phyloP scores from a whole-genome alignment of 2,113 vertebrate species.

The Phocoena sinus region DNA sequence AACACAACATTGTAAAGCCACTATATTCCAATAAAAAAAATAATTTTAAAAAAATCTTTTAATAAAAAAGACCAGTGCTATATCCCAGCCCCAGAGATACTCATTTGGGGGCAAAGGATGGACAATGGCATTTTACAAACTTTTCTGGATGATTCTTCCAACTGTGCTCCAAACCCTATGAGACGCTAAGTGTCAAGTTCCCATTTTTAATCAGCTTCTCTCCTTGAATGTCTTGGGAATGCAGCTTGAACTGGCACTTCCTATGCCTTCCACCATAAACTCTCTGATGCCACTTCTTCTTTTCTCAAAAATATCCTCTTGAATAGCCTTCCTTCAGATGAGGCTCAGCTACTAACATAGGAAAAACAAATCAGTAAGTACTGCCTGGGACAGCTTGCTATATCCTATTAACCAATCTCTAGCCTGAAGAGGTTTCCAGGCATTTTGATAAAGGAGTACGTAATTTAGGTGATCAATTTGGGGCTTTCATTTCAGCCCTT shows the following conservation, averaged over 20 bases:
- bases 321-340: background rate
- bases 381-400: accelerated
- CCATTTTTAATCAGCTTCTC: background rate
- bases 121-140: background rate
- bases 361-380: background rate
- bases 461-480: background rate
- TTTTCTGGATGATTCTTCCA: background rate
- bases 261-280: background rate
- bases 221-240: background rate
- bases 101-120: background rate
- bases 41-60: too few relatives aligned
- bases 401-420: background rate
- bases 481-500: slow-evolving; percentile 49
- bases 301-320: background rate
- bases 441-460: background rate
- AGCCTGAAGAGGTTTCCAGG: background rate
- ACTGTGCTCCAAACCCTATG: background rate
- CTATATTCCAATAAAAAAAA: too few relatives aligned
- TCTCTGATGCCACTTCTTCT: background rate
- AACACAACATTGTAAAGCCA: too few relatives aligned
- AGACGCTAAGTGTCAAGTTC: background rate
- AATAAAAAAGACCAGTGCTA: background rate
- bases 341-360: background rate
- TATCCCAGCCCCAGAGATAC: background rate
- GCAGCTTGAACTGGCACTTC: background rate